These are phyloP conservation scores for Motacilla tschutschensis DNA, from an alignment of 2,113 vertebrate species.

Conservation along the genomic window DNA sequence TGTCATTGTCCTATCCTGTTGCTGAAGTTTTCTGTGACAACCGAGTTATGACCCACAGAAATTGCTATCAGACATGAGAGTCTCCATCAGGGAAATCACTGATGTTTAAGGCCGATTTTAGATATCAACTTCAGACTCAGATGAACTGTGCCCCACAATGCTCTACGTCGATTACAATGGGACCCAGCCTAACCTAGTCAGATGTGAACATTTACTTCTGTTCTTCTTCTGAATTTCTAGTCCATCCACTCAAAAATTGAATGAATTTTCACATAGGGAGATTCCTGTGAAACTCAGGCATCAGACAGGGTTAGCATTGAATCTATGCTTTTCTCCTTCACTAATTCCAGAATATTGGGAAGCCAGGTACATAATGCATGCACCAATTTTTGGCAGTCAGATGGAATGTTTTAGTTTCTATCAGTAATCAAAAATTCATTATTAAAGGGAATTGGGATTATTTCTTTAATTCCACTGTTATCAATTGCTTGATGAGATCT, in stretches of 20 bases:
- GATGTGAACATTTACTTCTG: neutral
- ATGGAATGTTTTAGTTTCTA: constrained; percentile 1
- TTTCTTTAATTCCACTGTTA: constrained; percentile 16
- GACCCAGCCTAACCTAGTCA: neutral
- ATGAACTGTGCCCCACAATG: neutral
- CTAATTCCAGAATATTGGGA: neutral
- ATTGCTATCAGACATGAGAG: neutral
- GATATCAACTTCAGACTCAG: neutral
- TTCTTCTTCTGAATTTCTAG: neutral
- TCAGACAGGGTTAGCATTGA: neutral
- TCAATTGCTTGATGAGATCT: constrained; percentile 4
- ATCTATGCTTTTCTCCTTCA: neutral
- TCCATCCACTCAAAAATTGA: neutral
- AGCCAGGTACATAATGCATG: neutral
- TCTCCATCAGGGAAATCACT: neutral
- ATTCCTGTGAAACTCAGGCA: neutral
- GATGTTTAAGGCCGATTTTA: neutral
- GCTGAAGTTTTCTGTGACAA: neutral
- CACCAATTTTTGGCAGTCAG: neutral
- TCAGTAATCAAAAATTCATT: constrained; percentile 36
- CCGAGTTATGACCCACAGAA: neutral
- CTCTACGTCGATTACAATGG: neutral
- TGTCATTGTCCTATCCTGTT: neutral
- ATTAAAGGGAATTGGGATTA: constrained; percentile 5
- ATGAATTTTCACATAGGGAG: neutral